Percentiles rank a stretch among this genome's conserved stretches.
Conservation (phyloP, 2,888 invertebrate genomes). For the Keiferia lycopersicella region DNA sequence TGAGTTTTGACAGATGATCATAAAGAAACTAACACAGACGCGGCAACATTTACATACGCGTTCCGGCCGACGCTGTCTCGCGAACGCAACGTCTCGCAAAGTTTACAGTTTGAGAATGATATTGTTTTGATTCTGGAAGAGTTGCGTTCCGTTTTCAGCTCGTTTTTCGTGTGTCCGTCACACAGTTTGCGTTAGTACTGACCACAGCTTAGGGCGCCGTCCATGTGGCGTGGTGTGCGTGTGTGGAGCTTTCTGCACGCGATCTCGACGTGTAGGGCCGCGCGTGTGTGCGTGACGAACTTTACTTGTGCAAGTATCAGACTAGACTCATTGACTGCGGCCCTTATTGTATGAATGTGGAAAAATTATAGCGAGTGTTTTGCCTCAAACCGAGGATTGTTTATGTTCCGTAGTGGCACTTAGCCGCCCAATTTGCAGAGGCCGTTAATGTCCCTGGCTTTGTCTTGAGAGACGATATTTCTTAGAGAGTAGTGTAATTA, state of each 20-base stretch:
- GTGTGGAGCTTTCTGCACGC: conserved; percentile 80
- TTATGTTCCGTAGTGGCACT: conserved; percentile 70
- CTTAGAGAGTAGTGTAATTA: conserved; percentile 71
- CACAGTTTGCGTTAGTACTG: conserved; percentile 81
- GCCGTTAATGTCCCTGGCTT: conserved; percentile 68
- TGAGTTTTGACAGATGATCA: conserved; percentile 78
- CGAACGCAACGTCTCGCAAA: conserved; percentile 43
- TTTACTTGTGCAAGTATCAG: conserved; percentile 75
- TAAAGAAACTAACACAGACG: conserved; percentile 70
- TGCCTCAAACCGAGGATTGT: conserved; percentile 77
- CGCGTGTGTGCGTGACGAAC: conserved; percentile 66
- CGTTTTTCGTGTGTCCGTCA: conserved; percentile 81
- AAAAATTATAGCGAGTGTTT: conserved; percentile 80
- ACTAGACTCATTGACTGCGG: conserved; percentile 82
- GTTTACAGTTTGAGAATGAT: conserved; percentile 34
- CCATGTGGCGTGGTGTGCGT: conserved; percentile 72
- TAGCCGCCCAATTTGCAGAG: conserved; percentile 72
- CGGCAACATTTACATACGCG: conserved; percentile 71
- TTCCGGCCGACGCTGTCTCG: conserved; percentile 44
- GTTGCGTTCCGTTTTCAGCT: conserved; percentile 76
- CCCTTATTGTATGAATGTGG: conserved; percentile 82
- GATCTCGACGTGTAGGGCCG: conserved; percentile 75
- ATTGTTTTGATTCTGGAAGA: conserved; percentile 58
- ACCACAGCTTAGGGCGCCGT: conserved; percentile 81
- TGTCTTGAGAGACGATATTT: conserved; percentile 69